phyloP scores from a whole-genome alignment of 2,797 vertebrate genomes.

The Channallabes apus region DNA sequence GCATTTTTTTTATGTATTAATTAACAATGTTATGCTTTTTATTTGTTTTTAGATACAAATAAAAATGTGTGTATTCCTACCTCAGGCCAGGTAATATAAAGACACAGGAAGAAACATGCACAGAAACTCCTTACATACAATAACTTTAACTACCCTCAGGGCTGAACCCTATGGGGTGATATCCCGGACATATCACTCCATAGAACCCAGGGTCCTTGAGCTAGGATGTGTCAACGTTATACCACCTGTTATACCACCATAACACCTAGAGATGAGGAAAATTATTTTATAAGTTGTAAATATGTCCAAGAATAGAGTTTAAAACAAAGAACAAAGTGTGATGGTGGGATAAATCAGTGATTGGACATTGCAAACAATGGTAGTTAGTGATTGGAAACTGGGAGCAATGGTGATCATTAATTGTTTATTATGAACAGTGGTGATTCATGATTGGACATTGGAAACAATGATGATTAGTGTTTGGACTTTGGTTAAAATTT shows the following conservation, averaged over 20 bases:
- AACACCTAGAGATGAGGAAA: not conserved
- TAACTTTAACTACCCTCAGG: not conserved
- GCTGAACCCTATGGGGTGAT: no score
- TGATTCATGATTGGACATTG: not conserved
- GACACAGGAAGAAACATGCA: not conserved
- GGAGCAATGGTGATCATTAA: not conserved
- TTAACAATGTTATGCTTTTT: not conserved
- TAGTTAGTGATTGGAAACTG: not conserved
- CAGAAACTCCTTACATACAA: not conserved
- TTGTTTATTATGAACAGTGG: no score
- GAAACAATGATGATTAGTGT: not conserved
- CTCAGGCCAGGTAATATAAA: not conserved
- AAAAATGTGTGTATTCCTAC: not conserved
- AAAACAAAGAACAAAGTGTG: not conserved
- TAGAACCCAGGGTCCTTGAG: not conserved
- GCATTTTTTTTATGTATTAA: not conserved
- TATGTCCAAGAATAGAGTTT: not conserved
- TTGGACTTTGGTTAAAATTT: not conserved
- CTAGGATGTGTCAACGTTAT: not conserved
- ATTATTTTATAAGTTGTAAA: not conserved
- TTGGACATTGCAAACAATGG: not conserved
- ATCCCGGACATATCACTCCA: no score
- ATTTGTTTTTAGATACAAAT: not conserved
- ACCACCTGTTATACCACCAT: not conserved
- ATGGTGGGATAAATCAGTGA: not conserved